A percentile compares a stretch with the other conserved stretches of the same genome.
Evolutionary conservation across 2,113 vertebrate genomes (phyloP).

Genomic region (Protobothrops flavoviridis): DNA sequence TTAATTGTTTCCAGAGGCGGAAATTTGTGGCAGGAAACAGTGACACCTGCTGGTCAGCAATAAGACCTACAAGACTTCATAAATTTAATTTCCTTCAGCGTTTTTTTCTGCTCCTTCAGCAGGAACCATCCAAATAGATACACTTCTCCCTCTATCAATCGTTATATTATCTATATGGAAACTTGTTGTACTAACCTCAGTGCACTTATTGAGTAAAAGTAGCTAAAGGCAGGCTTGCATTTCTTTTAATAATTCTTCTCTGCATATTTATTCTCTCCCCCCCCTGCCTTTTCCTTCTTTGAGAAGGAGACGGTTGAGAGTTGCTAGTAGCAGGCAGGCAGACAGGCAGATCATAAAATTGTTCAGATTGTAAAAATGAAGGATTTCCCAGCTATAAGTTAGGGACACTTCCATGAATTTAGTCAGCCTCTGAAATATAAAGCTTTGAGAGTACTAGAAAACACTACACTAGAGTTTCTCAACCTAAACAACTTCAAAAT

Average conservation of each 20-base stretch:
- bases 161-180: background rate
- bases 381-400: background rate
- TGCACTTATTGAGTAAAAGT: background rate
- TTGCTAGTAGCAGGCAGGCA: background rate
- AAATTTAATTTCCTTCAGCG: background rate
- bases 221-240: background rate
- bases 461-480: too few relatives aligned
- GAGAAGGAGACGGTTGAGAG: background rate
- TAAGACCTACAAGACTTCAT: background rate
- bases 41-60: background rate
- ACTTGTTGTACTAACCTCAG: background rate
- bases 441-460: background rate
- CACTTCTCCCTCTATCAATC: background rate
- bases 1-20: background rate
- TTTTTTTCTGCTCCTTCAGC: background rate
- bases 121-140: background rate
- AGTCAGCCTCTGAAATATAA: background rate
- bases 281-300: background rate
- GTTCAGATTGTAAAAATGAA: background rate
- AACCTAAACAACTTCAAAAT: background rate
- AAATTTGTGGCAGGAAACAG: background rate
- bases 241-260: background rate
- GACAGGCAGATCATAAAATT: background rate
- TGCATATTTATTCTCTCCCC: background rate
- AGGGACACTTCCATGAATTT: background rate